Percentiles rank a stretch among this genome's conserved stretches.
phyloP scores from a whole-genome alignment of 2,888 invertebrate genomes.

The Dynastes tityus region DNA sequence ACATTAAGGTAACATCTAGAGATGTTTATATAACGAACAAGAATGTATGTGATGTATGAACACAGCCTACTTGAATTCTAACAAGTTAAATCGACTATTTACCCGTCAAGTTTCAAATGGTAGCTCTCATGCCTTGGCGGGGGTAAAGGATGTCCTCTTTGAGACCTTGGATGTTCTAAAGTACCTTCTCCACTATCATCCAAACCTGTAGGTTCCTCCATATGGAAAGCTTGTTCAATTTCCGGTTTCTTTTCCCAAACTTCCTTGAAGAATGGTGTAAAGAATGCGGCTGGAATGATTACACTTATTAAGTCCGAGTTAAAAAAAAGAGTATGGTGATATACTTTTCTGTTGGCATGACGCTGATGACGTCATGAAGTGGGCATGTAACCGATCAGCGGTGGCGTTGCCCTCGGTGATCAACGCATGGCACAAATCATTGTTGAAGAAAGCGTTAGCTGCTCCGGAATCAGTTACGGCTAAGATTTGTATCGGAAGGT shows the following conservation, averaged over 20 bases:
- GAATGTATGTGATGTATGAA: background rate
- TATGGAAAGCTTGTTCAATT: conserved; percentile 92
- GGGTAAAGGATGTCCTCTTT: conserved; percentile 72
- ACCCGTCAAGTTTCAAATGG: conserved; percentile 78
- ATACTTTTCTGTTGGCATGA: conserved; percentile 90
- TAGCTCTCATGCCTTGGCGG: conserved; percentile 87
- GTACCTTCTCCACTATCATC: conserved; percentile 82
- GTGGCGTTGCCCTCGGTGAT: conserved; percentile 95
- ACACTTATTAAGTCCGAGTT: background rate
- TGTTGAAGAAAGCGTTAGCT: conserved; percentile 91
- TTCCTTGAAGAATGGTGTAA: conserved; percentile 96
- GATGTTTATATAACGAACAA: conserved; percentile 28
- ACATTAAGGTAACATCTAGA: background rate
- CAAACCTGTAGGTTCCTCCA: conserved; percentile 80
- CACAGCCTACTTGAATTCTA: background rate
- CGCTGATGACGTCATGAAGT: conserved; percentile 92
- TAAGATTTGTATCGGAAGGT: conserved; percentile 94
- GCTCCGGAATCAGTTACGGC: conserved; percentile 93
- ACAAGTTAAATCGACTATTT: conserved; percentile 56
- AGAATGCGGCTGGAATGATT: conserved; percentile 84
- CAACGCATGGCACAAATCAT: conserved; percentile 89
- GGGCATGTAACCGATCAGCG: conserved; percentile 90
- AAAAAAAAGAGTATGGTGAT: conserved; percentile 55
- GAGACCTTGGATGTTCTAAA: conserved; percentile 80
- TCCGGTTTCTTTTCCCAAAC: conserved; percentile 97